Conservation (phyloP, 2,797 vertebrate genomes). For the Microchirus variegatus region DNA sequence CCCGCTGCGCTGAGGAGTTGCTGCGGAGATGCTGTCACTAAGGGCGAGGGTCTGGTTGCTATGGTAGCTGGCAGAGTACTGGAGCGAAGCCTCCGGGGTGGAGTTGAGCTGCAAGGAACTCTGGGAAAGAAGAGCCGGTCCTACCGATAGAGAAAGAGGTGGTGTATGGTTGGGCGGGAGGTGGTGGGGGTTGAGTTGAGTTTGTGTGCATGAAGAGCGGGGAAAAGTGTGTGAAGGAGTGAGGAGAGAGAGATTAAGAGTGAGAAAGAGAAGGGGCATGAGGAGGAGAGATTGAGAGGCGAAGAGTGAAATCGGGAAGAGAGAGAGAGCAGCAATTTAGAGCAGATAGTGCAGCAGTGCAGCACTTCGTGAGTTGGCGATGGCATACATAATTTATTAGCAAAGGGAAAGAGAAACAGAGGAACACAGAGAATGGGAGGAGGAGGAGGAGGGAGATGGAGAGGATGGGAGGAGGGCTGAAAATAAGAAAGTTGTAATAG, state of each 20-base stretch:
- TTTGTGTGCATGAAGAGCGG: slow-evolving; percentile 43
- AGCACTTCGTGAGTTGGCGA: slow-evolving; percentile 82
- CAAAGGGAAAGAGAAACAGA: slow-evolving; percentile 78
- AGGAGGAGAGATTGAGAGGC: slow-evolving; percentile 64
- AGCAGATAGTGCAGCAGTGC: slow-evolving; percentile 88
- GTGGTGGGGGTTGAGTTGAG: slow-evolving; percentile 55
- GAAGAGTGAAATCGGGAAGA: slow-evolving; percentile 65
- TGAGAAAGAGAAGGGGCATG: slow-evolving; percentile 53
- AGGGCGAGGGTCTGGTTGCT: slow-evolving; percentile 98
- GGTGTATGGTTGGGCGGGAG: slow-evolving; percentile 47
- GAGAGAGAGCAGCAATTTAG: slow-evolving; percentile 76
- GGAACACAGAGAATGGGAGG: slow-evolving; percentile 67
- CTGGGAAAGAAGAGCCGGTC: slow-evolving; percentile 96
- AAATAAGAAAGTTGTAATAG: slow-evolving; percentile 59
- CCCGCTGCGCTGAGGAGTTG: slow-evolving; percentile 84
- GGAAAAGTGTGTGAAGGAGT: slow-evolving; percentile 40
- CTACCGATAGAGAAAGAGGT: slow-evolving; percentile 78
- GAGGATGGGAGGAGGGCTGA: slow-evolving; percentile 49
- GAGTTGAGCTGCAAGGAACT: slow-evolving; percentile 98
- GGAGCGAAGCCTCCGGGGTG: slow-evolving; percentile 97
- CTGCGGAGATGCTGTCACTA: slow-evolving; percentile 88
- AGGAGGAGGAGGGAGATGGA: slow-evolving; percentile 56
- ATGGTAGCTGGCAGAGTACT: slow-evolving; percentile 99
- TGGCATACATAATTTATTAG: slow-evolving; percentile 86
- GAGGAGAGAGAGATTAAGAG: slow-evolving; percentile 72